Percentiles rank a stretch among this genome's conserved stretches.
Evolutionary conservation across 1,140 invertebrate genomes (phyloP).

Genomic region (Fragariocoptes setiger): DNA sequence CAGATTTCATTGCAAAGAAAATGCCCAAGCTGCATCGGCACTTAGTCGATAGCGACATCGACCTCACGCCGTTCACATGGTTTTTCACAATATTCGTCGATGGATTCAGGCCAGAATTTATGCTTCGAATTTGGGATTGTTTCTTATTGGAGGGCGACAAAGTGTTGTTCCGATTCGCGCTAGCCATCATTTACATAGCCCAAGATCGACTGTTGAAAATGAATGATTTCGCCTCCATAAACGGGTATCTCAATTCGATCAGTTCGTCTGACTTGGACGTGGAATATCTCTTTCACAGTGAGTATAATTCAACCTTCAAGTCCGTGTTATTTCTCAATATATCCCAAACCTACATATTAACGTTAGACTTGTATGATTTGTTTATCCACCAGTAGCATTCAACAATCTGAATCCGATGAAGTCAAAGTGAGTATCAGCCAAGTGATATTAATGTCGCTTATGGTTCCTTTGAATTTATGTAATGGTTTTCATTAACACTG

Average conservation of each 20-base stretch:
- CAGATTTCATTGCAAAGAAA: constrained; percentile 24
- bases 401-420: not conserved
- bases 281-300: constrained; percentile 14
- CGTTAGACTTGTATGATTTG: constrained; percentile 5
- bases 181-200: constrained; percentile 22
- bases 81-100: constrained; percentile 27
- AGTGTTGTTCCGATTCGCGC: constrained; percentile 24
- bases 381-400: not conserved
- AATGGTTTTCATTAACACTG: too few species aligned
- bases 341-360: not conserved
- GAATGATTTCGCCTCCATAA: constrained; percentile 16
- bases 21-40: constrained; percentile 20
- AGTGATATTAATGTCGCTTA: too few species aligned
- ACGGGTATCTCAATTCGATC: constrained; percentile 18
- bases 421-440: too few species aligned
- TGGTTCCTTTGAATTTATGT: too few species aligned
- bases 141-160: constrained; percentile 27
- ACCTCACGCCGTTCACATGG: constrained; percentile 25
- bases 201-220: constrained; percentile 21
- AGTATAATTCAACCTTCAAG: not conserved
- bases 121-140: constrained; percentile 25
- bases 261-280: constrained; percentile 18
- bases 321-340: not conserved
- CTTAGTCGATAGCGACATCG: constrained; percentile 20
- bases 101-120: constrained; percentile 20